Base-by-base conservation (phyloP, 2,888 invertebrate species). In the Argyra leucocephala region DNA sequence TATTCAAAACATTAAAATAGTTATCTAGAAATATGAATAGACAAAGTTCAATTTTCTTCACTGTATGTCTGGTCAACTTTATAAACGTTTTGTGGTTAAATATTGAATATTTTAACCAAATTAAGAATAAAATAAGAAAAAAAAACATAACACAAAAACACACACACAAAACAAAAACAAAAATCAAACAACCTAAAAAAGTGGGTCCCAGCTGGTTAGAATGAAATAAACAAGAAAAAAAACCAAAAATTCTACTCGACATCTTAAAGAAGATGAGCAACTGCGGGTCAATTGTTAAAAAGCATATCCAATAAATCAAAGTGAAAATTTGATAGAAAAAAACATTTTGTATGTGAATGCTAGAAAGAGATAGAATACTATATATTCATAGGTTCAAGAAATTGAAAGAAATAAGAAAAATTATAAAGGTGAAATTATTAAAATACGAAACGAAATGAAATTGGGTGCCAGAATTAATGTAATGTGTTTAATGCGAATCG, bases 231-330 rank as follows among this genome's bases (percentile, higher is more conserved):
- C 12, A 48, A 48, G 10, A 12, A 48, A 48, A 48, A 15, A 48
- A 15, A 9, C 48, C 48, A 48, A 48, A 48, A 48, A 48, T 5
- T 18, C 12, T 12, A 48, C 3, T 10, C 37, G 12, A 37, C 37
- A 37, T 6, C 15, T 15, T 12, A 37, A 37, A 12, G 18, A 48
- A 48, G 48, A 48, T 48, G 15, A 48, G 48, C 48, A 48, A 48
- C 48, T 48, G 48, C 12, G 23, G 59, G 59, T 59, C 59, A 59
- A 59, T 59, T 59, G 63, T 63, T 63, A 60, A 63, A 63, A 63
- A 61, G 37, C 63, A 65, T 63, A 61, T 65, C 63, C 63, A 65
- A 65, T 65, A 65, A 65, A 65, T 65, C 65, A 65, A 23, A 23
- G 23, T 59, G 23, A 23, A 59, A 59, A 59, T 59, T n/a, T 59